These are phyloP conservation scores for Agrochola circellaris DNA, from an alignment of 2,888 invertebrate genomes.

Conservation along the genomic window DNA sequence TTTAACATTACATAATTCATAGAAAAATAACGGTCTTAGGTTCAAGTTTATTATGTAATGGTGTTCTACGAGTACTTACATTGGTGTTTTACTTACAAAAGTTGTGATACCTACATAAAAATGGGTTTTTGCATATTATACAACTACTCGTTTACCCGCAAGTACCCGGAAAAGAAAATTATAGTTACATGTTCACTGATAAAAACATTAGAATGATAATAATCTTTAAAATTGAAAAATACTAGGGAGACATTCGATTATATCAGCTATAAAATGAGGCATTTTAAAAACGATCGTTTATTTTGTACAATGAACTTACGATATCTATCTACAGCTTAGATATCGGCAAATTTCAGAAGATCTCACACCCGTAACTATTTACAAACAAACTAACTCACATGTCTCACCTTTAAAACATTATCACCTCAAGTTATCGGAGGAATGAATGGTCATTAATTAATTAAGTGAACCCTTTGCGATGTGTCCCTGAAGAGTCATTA, in stretches of 20 bases:
- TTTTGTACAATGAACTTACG: no score
- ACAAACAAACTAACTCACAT: slow-evolving; percentile 25
- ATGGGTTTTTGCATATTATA: not conserved
- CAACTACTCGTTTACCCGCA: no score
- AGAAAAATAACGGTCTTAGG: not conserved
- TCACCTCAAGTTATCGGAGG: slow-evolving; percentile 79
- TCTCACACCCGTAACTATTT: not conserved
- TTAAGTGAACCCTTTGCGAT: slow-evolving; percentile 87
- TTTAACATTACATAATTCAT: slow-evolving; percentile 17
- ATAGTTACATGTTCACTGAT: no score
- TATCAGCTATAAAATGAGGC: no score
- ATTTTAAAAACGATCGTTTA: no score
- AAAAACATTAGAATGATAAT: no score
- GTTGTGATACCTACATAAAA: not conserved
- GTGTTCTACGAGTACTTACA: not conserved
- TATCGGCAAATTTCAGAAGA: not conserved
- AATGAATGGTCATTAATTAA: slow-evolving; percentile 89
- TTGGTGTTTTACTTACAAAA: no score
- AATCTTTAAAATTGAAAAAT: no score
- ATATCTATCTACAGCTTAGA: no score
- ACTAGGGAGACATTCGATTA: no score
- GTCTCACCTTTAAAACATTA: slow-evolving; percentile 67
- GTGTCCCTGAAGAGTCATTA: slow-evolving; percentile 86
- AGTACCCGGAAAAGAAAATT: no score
- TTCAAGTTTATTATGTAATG: slow-evolving; percentile 23